These are phyloP conservation scores for Halocaridina rubra DNA, from an alignment of 2,888 invertebrate species.

Conservation along the genomic window DNA sequence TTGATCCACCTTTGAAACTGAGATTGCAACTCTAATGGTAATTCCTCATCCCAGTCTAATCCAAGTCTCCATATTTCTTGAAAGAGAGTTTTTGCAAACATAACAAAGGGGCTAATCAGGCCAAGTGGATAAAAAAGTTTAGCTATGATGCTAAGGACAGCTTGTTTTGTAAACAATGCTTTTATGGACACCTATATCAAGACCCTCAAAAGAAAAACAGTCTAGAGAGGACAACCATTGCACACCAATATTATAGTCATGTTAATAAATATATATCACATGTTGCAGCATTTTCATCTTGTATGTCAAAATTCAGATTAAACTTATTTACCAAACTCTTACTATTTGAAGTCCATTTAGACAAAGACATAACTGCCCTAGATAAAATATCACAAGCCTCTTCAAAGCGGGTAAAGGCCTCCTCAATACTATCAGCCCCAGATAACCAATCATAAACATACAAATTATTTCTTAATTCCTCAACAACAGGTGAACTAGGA, in stretches of 20 bases:
- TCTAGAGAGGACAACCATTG: constrained; percentile 18
- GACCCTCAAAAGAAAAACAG: neutral
- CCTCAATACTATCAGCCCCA: neutral
- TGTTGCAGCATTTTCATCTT: neutral
- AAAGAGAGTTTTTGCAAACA: constrained; percentile 23
- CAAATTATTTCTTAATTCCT: neutral
- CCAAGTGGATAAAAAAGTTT: neutral
- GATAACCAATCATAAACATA: constrained; percentile 30
- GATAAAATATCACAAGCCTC: neutral
- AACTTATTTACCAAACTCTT: neutral
- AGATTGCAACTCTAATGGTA: constrained; percentile 5
- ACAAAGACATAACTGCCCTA: neutral
- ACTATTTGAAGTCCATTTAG: neutral
- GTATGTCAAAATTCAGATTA: neutral
- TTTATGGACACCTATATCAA: neutral
- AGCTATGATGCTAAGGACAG: neutral
- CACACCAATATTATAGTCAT: constrained; percentile 30
- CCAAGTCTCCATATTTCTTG: constrained; percentile 32
- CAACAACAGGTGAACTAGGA: neutral
- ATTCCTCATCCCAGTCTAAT: neutral
- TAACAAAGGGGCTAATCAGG: constrained; percentile 18
- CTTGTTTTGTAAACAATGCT: neutral
- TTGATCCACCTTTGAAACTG: neutral
- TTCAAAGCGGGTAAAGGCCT: neutral
- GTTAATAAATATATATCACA: no score